Base-by-base conservation (phyloP, 2,888 invertebrate species). In the Sphaeridia pumilis region DNA sequence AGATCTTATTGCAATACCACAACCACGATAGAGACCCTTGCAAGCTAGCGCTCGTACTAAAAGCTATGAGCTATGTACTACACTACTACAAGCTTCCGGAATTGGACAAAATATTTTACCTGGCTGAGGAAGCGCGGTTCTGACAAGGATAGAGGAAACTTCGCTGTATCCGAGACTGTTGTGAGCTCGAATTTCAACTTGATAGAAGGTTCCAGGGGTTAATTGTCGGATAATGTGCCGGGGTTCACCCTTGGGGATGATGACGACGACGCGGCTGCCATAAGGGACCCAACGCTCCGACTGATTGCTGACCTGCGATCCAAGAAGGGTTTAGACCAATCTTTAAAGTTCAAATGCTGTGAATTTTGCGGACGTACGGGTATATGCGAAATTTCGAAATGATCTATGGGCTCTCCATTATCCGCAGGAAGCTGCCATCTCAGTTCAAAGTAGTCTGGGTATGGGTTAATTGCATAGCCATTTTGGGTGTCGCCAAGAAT, bases 371-470 rank as follows among this genome's bases (percentile, higher is more conserved):
- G 12, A 73, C 78, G 80, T 75, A 87, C 86, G 68, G 82, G 80
- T 70, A 87, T 88, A 71, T 82, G 86, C 69, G 76, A 80, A 60
- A 92, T 77, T 70, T 82, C 78, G 71, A 89, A 92, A 70, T 76
- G 76, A 68, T 86, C 83, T 67, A 92, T 89, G 25, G 83, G 84
- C 71, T 87, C 87, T 7, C 46, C 92, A 71, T 92, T 92, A 68
- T 90, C 85, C 47, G 83, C 81, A 0, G 90, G 89, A 47, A 84
- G 80, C 66, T 79, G 80, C 90, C 90, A 92, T 67, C 81, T 77
- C 21, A 90, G 70, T 67, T 87, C 85, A 68, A 81, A 88, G 68
- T 81, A 82, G 71, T 86, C 83, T 25, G 82, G 82, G 69, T 80
- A 87, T 38, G 76, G 76, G 36, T 82, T 82, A 3, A 72, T 69